These are phyloP conservation scores for Philypnodon macrostomus DNA, from an alignment of 2,797 vertebrate species.

Conservation along the genomic window DNA sequence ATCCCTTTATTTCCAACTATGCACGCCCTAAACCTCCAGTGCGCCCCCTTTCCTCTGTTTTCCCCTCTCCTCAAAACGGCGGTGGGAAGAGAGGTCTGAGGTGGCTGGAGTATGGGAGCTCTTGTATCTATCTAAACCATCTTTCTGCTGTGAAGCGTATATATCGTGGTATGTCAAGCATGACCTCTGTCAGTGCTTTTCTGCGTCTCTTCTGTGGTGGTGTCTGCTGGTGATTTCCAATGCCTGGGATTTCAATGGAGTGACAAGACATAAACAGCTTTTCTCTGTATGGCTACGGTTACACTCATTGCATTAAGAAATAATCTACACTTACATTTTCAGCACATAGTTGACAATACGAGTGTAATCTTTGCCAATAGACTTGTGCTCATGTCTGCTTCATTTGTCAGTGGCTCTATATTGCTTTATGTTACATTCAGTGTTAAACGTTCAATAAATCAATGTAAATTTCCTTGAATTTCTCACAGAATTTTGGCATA, in stretches of 20 bases:
- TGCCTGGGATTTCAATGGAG: conserved; percentile 31
- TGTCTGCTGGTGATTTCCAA: conserved; percentile 64
- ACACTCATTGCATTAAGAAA: conserved; percentile 38
- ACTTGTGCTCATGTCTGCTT: conserved; percentile 59
- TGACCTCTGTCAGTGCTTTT: conserved; percentile 53
- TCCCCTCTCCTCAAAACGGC: not conserved
- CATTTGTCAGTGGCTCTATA: conserved; percentile 48
- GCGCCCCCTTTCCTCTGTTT: conserved; percentile 27
- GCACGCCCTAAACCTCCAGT: conserved; percentile 23
- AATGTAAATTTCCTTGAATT: conserved; percentile 10
- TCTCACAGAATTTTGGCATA: not conserved
- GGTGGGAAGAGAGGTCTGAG: conserved; percentile 38
- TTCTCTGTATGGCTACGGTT: conserved; percentile 34
- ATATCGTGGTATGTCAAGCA: conserved; percentile 54
- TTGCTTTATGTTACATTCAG: conserved; percentile 41
- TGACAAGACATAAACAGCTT: conserved; percentile 35
- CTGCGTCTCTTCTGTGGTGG: conserved; percentile 67
- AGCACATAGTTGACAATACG: conserved; percentile 21
- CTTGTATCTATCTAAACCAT: conserved; percentile 49
- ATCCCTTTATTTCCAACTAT: conserved; percentile 20
- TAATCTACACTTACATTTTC: too few relatives aligned
- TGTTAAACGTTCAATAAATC: conserved; percentile 31
- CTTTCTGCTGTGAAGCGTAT: conserved; percentile 60
- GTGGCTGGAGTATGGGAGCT: conserved; percentile 19
- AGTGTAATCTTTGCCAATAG: conserved; percentile 47